Evolutionary conservation across 2,797 vertebrate genomes (phyloP).

Genomic region (Babyrousa celebensis): DNA sequence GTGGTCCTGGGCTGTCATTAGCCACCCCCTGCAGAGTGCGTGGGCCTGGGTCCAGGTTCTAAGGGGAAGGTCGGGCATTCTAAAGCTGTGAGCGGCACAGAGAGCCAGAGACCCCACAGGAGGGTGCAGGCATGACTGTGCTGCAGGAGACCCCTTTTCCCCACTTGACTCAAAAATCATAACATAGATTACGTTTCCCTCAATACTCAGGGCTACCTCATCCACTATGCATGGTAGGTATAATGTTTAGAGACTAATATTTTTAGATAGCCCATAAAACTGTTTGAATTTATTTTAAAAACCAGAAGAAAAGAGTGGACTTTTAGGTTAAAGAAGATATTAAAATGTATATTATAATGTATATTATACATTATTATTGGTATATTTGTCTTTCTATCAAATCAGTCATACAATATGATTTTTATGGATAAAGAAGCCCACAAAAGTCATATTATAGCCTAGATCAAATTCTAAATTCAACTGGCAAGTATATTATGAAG

Average conservation of each 20-base stretch:
- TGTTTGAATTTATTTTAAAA: conserved; percentile 52
- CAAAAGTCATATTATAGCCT: neutral
- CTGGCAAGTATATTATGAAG: neutral
- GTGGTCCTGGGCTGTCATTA: neutral
- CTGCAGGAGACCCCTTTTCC: neutral
- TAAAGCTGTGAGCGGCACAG: neutral
- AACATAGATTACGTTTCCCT: neutral
- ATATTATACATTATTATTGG: neutral
- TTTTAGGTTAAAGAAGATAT: conserved; percentile 15
- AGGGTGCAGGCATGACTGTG: neutral
- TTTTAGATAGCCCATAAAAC: neutral
- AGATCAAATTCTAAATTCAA: conserved; percentile 18
- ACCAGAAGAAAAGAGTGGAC: neutral
- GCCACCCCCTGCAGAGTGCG: neutral
- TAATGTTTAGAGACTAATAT: neutral
- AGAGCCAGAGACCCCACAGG: neutral
- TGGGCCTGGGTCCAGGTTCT: neutral
- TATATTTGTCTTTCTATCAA: neutral
- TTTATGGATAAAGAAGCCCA: neutral
- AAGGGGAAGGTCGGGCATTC: neutral
- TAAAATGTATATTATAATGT: neutral
- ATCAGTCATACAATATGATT: neutral
- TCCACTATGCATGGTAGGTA: neutral
- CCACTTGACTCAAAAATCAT: neutral
- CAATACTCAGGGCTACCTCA: neutral